phyloP scores from a whole-genome alignment of 2,888 invertebrate species.

The Merodon equestris region DNA sequence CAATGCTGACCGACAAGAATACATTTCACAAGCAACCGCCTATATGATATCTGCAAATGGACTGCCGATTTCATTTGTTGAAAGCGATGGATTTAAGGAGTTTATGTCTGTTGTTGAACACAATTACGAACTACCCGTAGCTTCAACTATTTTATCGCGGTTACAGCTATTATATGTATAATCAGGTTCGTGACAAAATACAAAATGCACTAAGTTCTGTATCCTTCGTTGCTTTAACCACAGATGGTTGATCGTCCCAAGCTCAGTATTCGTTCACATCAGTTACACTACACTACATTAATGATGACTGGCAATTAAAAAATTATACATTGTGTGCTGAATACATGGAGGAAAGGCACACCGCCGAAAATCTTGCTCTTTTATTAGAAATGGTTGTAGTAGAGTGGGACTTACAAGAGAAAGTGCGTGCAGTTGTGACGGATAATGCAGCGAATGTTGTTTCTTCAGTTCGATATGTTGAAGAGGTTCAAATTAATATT shows the following conservation, averaged over 20 bases:
- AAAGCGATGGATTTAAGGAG: slow-evolving; percentile 9
- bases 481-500: slow-evolving; percentile 11
- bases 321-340: slow-evolving; percentile 14
- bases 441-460: slow-evolving; percentile 30
- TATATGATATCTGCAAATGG: no score
- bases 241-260: slow-evolving; percentile 19
- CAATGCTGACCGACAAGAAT: no score
- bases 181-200: no score
- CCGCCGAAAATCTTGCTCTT: slow-evolving; percentile 4
- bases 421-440: no score
- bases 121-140: no score
- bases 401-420: slow-evolving; percentile 20
- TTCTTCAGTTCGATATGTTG: slow-evolving; percentile 3
- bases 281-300: not conserved
- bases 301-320: no score
- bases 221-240: not conserved
- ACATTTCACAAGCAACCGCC: no score
- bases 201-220: no score
- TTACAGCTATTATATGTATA: slow-evolving; percentile 13
- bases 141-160: not conserved
- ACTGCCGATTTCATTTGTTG: slow-evolving; percentile 28
- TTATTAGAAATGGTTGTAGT: slow-evolving; percentile 15
- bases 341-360: slow-evolving; percentile 16
- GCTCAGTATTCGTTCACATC: slow-evolving; percentile 11
- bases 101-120: slow-evolving; percentile 21